A percentile compares a stretch with the other conserved stretches of the same genome.
These are phyloP conservation scores for Epinephelus fuscoguttatus DNA, from an alignment of 2,113 vertebrate genomes.

Conservation along the genomic window DNA sequence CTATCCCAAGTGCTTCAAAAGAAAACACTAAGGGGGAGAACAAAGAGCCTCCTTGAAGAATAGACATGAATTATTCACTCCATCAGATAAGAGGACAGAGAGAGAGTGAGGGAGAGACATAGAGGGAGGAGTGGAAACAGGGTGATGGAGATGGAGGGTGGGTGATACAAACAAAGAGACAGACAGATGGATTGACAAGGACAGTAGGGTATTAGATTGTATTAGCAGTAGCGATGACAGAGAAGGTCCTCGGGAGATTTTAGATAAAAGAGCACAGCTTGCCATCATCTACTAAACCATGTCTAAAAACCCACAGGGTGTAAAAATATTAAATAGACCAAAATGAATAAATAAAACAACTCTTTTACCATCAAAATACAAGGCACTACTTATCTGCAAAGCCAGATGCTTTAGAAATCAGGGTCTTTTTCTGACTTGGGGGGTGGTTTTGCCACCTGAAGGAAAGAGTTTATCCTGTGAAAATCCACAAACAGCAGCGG, in stretches of 20 bases:
- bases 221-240: slow-evolving; percentile 38
- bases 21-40: slow-evolving; percentile 64
- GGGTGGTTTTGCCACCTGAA: slow-evolving; percentile 21
- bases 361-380: neutral
- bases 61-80: slow-evolving; percentile 80
- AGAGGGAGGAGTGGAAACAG: slow-evolving; percentile 24
- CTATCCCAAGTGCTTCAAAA: slow-evolving; percentile 61
- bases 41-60: slow-evolving; percentile 76
- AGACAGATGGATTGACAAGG: slow-evolving; percentile 63
- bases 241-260: slow-evolving; percentile 34
- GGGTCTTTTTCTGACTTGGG: slow-evolving; percentile 9
- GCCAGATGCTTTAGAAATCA: slow-evolving; percentile 25
- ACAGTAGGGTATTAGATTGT: slow-evolving; percentile 53
- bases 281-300: slow-evolving; percentile 19
- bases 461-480: slow-evolving; percentile 46
- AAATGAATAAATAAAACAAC: slow-evolving; percentile 23
- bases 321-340: slow-evolving; percentile 5
- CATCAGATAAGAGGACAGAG: slow-evolving; percentile 63
- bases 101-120: slow-evolving; percentile 37
- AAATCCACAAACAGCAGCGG: slow-evolving; percentile 48
- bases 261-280: slow-evolving; percentile 9
- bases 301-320: slow-evolving; percentile 19
- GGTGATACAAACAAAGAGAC: slow-evolving; percentile 50
- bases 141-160: slow-evolving; percentile 37
- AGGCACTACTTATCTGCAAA: slow-evolving; percentile 23